These are phyloP conservation scores for Goniozus legneri DNA, from an alignment of 1,140 invertebrate genomes.

Conservation along the genomic window DNA sequence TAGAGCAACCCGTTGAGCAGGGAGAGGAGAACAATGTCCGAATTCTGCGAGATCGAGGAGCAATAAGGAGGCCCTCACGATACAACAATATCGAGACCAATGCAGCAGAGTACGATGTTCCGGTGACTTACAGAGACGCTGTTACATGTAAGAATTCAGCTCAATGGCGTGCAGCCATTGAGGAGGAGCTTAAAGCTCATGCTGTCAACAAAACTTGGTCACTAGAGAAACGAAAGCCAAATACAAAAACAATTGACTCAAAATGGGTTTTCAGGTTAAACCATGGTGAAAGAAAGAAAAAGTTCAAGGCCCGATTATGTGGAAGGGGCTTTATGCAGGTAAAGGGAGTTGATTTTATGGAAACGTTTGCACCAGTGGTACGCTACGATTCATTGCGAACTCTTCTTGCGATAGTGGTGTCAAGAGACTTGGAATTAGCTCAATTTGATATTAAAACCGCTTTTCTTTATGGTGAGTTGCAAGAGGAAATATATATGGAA, in stretches of 20 bases:
- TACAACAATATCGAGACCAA: too few relatives aligned
- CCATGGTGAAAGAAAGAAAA: slow-evolving; percentile 23
- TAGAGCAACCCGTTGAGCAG: neutral
- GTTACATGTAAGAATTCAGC: neutral
- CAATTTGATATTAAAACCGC: neutral
- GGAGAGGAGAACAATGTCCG: too few relatives aligned
- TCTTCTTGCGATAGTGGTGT: slow-evolving; percentile 23
- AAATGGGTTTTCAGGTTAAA: slow-evolving; percentile 34
- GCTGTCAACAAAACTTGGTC: slow-evolving; percentile 25
- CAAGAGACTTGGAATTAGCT: slow-evolving; percentile 2
- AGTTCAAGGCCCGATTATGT: slow-evolving; percentile 22
- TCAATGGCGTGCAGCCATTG: slow-evolving; percentile 25
- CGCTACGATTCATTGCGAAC: slow-evolving; percentile 24
- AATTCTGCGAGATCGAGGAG: neutral
- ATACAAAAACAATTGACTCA: slow-evolving; percentile 22
- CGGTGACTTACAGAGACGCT: neutral
- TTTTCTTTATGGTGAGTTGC: neutral
- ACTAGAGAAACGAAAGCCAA: slow-evolving; percentile 20
- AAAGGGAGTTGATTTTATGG: slow-evolving; percentile 22
- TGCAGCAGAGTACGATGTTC: neutral
- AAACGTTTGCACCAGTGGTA: slow-evolving; percentile 10
- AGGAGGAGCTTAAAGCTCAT: slow-evolving; percentile 27
- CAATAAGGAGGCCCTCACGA: neutral
- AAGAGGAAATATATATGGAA: neutral
- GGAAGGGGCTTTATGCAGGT: slow-evolving; percentile 27